Conservation (phyloP, 2,888 invertebrate genomes). For the Polyommatus icarus region DNA sequence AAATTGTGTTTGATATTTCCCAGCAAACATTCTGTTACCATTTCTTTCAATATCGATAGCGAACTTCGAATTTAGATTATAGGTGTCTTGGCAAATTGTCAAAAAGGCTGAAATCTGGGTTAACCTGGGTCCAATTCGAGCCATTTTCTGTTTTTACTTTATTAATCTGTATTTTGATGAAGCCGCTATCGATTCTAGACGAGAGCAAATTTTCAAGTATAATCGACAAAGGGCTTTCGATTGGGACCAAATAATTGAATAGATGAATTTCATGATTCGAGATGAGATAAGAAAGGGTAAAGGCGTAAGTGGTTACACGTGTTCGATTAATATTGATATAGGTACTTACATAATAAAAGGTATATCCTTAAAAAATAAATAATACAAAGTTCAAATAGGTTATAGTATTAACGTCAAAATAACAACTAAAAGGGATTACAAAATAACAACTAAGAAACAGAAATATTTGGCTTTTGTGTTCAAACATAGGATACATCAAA, state of each 20-base stretch:
- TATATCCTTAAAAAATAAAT: too few species aligned
- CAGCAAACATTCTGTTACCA: background rate
- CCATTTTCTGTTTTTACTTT: background rate
- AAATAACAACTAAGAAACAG: too few species aligned
- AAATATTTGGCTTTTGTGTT: too few species aligned
- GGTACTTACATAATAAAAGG: background rate
- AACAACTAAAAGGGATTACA: too few species aligned
- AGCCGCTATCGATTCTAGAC: background rate
- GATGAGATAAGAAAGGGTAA: background rate
- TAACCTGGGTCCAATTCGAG: background rate
- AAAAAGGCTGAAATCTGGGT: conserved; percentile 16
- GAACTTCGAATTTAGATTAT: conserved; percentile 13
- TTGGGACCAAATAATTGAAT: conserved; percentile 7
- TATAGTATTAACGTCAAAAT: too few species aligned
- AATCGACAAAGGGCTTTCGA: background rate
- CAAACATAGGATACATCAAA: too few species aligned
- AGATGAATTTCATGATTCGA: conserved; percentile 2
- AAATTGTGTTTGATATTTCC: background rate
- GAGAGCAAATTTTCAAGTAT: background rate
- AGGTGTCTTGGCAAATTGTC: conserved; percentile 15
- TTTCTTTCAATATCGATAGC: conserved; percentile 1
- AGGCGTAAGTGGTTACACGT: background rate
- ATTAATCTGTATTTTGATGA: background rate
- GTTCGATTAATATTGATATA: background rate
- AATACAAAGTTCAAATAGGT: too few species aligned